These are phyloP conservation scores for Urocitellus parryii DNA, from an alignment of 2,113 vertebrate genomes.

Conservation along the genomic window DNA sequence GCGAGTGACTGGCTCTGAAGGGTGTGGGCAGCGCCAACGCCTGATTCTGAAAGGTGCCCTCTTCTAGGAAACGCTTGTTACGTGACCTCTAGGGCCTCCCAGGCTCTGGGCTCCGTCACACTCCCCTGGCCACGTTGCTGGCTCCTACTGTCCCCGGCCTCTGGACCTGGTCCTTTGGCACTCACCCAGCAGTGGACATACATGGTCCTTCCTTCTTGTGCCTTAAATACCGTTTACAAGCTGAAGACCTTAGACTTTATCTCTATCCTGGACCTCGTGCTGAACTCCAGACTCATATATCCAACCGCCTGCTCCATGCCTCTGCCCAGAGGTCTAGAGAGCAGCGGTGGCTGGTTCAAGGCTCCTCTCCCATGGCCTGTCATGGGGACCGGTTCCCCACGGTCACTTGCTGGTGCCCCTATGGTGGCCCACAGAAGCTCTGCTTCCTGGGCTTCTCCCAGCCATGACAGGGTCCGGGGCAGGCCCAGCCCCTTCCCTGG, in stretches of 20 bases:
- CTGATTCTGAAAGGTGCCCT: background rate
- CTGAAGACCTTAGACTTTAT: conserved; percentile 68
- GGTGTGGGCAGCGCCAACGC: background rate
- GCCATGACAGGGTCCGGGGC: rapidly evolving
- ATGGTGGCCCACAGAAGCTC: rapidly evolving
- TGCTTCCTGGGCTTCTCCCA: background rate
- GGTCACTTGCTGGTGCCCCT: rapidly evolving
- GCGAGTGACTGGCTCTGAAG: rapidly evolving
- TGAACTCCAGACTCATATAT: conserved; percentile 52
- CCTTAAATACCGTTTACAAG: conserved; percentile 61
- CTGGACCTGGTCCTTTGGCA: rapidly evolving
- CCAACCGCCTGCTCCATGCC: background rate
- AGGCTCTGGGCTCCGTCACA: background rate
- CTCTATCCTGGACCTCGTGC: background rate
- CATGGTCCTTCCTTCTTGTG: background rate
- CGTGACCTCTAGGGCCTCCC: background rate
- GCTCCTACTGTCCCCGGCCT: background rate
- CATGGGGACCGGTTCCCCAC: background rate
- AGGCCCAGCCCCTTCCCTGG: background rate
- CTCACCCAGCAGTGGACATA: too few relatives aligned
- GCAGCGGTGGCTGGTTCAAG: rapidly evolving
- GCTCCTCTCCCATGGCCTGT: background rate
- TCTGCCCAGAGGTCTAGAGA: background rate
- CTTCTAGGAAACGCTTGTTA: background rate
- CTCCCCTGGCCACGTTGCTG: background rate